These are phyloP conservation scores for Ophiothrix spiculata DNA, from an alignment of 35 echinoderm and acorn worm genomes.

Conservation along the genomic window DNA sequence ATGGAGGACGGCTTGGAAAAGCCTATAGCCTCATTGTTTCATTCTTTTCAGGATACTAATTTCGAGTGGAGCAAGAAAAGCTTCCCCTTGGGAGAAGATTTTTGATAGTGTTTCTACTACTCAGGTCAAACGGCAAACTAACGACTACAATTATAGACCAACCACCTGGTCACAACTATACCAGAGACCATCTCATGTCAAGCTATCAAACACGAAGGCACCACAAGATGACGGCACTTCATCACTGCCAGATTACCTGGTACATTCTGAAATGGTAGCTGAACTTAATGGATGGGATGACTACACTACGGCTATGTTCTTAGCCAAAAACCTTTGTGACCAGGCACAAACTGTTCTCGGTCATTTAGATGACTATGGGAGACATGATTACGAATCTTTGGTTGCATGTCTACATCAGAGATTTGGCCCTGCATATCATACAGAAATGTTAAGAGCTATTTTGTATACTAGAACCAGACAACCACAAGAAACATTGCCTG, in stretches of 20 bases:
- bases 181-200: too few species aligned
- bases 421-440: conserved; percentile 24
- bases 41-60: too few species aligned
- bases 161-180: too few species aligned
- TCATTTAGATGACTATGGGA: conserved; percentile 17
- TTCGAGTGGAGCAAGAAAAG: too few species aligned
- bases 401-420: background rate
- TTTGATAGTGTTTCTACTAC: too few species aligned
- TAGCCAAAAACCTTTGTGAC: conserved; percentile 35
- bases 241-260: conserved; percentile 29
- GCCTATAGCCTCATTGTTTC: too few species aligned
- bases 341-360: conserved; percentile 27
- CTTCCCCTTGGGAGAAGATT: too few species aligned
- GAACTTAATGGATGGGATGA: conserved; percentile 48
- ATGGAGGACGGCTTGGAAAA: too few species aligned
- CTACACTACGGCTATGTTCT: conserved; percentile 7
- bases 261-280: conserved; percentile 36
- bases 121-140: too few species aligned
- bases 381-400: background rate
- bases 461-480: conserved; percentile 15
- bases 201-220: too few species aligned
- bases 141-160: too few species aligned
- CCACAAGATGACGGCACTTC: conserved; percentile 42
- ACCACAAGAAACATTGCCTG: conserved; percentile 24
- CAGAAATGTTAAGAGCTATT: conserved; percentile 10